Evolutionary conservation across 2,797 vertebrate species (phyloP), one percentile per base, ranked within the genome.

Genomic region (Gephyroberyx darwinii): DNA sequence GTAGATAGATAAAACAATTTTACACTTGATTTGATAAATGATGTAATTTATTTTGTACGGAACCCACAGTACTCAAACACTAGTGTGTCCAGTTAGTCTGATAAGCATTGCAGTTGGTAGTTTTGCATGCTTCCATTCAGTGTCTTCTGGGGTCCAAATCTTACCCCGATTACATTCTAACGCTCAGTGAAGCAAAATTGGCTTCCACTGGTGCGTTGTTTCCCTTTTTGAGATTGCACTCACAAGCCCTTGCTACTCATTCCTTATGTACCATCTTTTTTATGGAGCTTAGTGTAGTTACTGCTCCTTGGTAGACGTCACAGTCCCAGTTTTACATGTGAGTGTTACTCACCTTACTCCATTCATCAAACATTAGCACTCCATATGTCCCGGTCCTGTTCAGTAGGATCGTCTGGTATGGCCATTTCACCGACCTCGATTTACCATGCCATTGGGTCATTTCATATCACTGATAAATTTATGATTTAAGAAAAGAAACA

Each of bases 31-130:
- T 77, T 75, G 71, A 72, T 88, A 78, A 82, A 82, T 86, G 86
- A 77, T 91, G 88, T 92, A 92, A 94, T 94, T 94, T 94, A 94
- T 94, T 95, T 89, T 91, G 83, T 87, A 93, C 86, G 74, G 77
- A 83, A 86, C 75, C 76, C 81, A 84, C 87, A 84, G 5, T 10
- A 54, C 3, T n/a, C 82, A 83, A 86, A 81, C 90, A 86, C 82
- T 61, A 71, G 82, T 80, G 80, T 83, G 80, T 87, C 87, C 83
- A 89, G 78, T 86, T 80, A 90, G 83, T 89, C 82, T 71, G 84
- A 81, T 83, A 86, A 66, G 74, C 14, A 45, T 47, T 35, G 33
- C n/a, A 43, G 75, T 56, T 65, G 43, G 31, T 50, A 14, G 51
- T 65, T 71, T 73, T 67, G 33, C 33, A 26, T 57, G 53, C 66